Evolutionary conservation across 2,888 invertebrate species (phyloP).

Genomic region (Sphaeridia pumilis): DNA sequence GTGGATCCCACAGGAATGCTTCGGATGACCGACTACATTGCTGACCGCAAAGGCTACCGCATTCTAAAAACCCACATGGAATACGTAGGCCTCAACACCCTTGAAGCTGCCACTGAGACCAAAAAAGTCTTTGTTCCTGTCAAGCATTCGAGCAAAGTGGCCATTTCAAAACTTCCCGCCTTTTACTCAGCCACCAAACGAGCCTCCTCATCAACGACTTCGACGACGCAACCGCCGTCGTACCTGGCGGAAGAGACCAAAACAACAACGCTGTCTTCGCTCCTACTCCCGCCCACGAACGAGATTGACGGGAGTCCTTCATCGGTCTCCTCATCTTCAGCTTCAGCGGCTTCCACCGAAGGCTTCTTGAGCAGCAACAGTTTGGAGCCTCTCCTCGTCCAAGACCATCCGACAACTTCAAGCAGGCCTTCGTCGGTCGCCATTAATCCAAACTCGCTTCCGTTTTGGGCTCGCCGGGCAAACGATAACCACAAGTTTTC

Average conservation of each 20-base stretch:
- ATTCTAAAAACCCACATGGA: slow-evolving; percentile 56
- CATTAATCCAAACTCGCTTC: background rate
- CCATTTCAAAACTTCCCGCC: slow-evolving; percentile 7
- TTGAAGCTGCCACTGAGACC: slow-evolving; percentile 16
- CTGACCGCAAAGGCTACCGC: slow-evolving; percentile 69
- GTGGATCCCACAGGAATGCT: slow-evolving; percentile 69
- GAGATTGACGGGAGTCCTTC: background rate
- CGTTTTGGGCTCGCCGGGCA: slow-evolving; percentile 8
- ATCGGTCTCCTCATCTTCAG: background rate
- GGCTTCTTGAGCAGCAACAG: background rate
- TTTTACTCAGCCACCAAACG: background rate
- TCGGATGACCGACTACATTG: slow-evolving; percentile 75
- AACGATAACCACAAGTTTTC: background rate
- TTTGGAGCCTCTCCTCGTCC: slow-evolving; percentile 11
- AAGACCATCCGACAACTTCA: slow-evolving; percentile 12
- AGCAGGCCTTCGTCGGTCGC: background rate
- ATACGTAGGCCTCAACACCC: slow-evolving; percentile 32
- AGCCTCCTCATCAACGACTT: background rate
- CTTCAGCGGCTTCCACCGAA: background rate
- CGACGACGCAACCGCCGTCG: background rate
- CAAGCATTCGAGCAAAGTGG: slow-evolving; percentile 18
- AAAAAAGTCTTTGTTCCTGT: slow-evolving; percentile 16
- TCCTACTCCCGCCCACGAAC: background rate
- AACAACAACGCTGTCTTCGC: background rate
- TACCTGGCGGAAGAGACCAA: background rate